Percentiles rank a stretch among this genome's conserved stretches.
Conservation (phyloP, 64 coral and sea anemone species). For the Astreopora myriophthalma region DNA sequence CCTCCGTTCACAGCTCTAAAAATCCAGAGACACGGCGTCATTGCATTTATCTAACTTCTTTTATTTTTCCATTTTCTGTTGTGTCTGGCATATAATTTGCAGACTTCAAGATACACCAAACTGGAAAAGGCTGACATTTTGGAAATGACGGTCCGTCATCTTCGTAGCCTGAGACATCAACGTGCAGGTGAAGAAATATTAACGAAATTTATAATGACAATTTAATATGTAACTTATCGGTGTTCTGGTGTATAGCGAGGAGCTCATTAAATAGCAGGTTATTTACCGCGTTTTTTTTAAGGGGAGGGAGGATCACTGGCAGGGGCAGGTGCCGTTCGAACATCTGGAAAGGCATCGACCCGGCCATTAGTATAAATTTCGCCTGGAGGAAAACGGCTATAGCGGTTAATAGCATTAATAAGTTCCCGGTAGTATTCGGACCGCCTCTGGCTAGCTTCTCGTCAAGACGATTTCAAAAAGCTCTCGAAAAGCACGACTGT, state of each 20-base stretch:
- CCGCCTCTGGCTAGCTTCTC: neutral
- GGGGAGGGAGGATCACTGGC: neutral
- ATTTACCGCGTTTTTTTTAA: neutral
- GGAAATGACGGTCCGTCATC: slow-evolving; percentile 91
- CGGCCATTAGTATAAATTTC: too few relatives aligned
- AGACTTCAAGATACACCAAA: slow-evolving; percentile 92
- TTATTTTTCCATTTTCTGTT: neutral
- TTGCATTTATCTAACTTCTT: too few relatives aligned
- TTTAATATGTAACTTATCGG: neutral
- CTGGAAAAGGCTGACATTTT: slow-evolving; percentile 97
- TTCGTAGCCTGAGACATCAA: slow-evolving; percentile 57
- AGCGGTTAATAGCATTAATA: neutral
- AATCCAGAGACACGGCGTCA: too few relatives aligned
- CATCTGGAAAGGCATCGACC: neutral
- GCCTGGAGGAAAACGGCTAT: neutral
- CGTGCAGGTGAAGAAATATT: slow-evolving; percentile 25
- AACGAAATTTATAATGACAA: neutral
- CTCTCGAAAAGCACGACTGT: neutral
- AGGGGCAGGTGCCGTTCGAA: neutral
- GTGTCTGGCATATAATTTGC: neutral
- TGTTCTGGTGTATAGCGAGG: neutral
- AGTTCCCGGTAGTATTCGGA: neutral
- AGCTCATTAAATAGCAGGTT: neutral
- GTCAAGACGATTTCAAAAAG: neutral
- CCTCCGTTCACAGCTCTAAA: too few relatives aligned